These are phyloP conservation scores for Corythornis madagascariensis DNA, from an alignment of 2,113 vertebrate species.

Conservation along the genomic window DNA sequence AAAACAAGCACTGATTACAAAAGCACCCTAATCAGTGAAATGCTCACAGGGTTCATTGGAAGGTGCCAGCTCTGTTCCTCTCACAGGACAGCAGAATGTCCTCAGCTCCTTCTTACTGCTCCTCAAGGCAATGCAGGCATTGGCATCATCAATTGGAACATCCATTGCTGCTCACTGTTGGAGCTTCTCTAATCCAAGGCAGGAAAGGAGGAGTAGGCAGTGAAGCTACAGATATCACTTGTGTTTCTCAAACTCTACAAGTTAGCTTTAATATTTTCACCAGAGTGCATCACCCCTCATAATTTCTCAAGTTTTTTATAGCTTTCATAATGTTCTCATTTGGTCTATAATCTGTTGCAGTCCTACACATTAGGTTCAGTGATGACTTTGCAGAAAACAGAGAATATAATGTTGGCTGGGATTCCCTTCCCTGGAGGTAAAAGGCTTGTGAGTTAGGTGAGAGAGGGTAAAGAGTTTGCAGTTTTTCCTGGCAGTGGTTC, in stretches of 20 bases:
- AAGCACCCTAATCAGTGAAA: neutral
- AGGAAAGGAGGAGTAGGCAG: neutral
- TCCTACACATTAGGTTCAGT: neutral
- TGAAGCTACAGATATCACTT: neutral
- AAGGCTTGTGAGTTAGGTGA: conserved; percentile 34
- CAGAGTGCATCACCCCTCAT: neutral
- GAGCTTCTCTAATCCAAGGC: neutral
- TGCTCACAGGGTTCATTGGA: neutral
- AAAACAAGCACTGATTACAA: neutral
- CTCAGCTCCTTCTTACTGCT: neutral
- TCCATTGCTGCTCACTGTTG: neutral
- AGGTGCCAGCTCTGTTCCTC: neutral
- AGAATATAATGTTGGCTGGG: conserved; percentile 23
- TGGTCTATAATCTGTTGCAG: conserved; percentile 33
- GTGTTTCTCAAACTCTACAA: neutral
- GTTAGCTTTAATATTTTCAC: neutral
- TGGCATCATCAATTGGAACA: no score
- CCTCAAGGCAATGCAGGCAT: rapidly evolving
- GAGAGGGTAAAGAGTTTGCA: conserved; percentile 31
- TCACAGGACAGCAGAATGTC: rapidly evolving
- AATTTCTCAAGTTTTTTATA: conserved; percentile 7
- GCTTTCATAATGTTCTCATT: conserved; percentile 30
- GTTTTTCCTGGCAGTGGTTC: conserved; percentile 51
- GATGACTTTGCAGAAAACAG: conserved; percentile 52
- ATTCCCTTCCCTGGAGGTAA: conserved; percentile 33